Percentiles rank a stretch among this genome's conserved stretches.
Conservation (phyloP, 2,888 invertebrate genomes). For the Beris morrisii region DNA sequence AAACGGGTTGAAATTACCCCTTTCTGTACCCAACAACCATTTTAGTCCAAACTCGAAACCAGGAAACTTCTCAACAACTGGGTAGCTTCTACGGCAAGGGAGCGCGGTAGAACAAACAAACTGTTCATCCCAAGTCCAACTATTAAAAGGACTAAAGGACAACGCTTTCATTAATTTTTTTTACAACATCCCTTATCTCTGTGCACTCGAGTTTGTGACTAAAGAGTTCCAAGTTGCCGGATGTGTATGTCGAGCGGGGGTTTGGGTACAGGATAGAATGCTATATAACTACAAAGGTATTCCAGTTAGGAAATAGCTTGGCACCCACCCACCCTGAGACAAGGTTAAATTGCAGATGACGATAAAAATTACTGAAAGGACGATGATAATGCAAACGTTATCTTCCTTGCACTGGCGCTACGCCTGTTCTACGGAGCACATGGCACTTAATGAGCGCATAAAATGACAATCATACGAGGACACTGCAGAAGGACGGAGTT, state of each 20-base stretch:
- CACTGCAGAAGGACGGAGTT: not conserved
- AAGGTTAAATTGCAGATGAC: not conserved
- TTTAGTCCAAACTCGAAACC: too few relatives aligned
- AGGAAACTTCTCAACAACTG: too few relatives aligned
- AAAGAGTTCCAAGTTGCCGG: not conserved
- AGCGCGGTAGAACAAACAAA: conserved; percentile 1
- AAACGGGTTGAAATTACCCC: too few relatives aligned
- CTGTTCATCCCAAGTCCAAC: not conserved
- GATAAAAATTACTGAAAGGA: conserved; percentile 10
- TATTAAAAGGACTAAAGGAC: conserved; percentile 8
- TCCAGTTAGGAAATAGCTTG: not conserved
- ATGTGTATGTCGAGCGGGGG: too few relatives aligned
- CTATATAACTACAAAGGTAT: not conserved
- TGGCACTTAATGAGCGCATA: conserved; percentile 16
- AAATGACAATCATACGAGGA: conserved; percentile 13
- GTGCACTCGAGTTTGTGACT: conserved; percentile 3
- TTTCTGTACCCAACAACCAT: too few relatives aligned
- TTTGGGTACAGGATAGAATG: too few relatives aligned
- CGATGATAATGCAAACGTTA: conserved; percentile 7
- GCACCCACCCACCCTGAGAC: not conserved
- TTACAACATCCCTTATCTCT: conserved; percentile 4
- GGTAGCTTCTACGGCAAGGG: too few relatives aligned
- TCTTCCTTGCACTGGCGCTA: not conserved
- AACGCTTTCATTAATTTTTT: conserved; percentile 10
- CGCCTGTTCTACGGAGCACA: not conserved